phyloP scores from a whole-genome alignment of 2,113 vertebrate genomes.

The Scortum barcoo region DNA sequence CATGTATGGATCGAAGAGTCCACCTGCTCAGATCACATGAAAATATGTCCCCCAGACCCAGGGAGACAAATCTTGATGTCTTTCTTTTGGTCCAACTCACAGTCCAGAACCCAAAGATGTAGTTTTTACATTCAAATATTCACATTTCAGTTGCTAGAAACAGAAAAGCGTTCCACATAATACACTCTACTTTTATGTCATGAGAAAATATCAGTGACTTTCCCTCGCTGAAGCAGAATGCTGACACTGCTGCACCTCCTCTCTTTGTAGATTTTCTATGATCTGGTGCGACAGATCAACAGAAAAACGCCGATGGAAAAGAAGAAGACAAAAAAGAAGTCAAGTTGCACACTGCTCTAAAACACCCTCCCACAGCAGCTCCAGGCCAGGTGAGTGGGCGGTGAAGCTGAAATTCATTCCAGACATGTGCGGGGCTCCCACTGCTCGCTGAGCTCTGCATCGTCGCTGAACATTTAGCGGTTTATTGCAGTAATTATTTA shows the following conservation, averaged over 20 bases:
- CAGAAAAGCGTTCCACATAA: constrained; percentile 73
- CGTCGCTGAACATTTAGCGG: constrained; percentile 16
- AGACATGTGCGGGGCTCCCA: constrained; percentile 31
- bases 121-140: not conserved
- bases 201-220: not conserved
- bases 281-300: constrained; percentile 99
- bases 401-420: constrained; percentile 26
- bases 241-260: not conserved
- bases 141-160: no score
- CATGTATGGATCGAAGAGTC: not conserved
- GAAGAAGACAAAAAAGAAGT: constrained; percentile 99
- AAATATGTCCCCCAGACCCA: not conserved
- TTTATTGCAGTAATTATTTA: not conserved
- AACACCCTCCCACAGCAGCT: constrained; percentile 86
- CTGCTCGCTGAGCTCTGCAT: constrained; percentile 19
- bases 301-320: constrained; percentile 99
- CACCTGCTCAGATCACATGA: not conserved
- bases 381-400: constrained; percentile 92
- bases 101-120: not conserved
- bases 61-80: not conserved
- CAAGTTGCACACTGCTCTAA: constrained; percentile 96
- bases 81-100: no score
- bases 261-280: constrained; percentile 95
- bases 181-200: constrained; percentile 87
- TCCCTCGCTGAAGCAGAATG: no score